Conservation (phyloP, 2,113 vertebrate genomes). For the Sterrhoptilus dennistouni region DNA sequence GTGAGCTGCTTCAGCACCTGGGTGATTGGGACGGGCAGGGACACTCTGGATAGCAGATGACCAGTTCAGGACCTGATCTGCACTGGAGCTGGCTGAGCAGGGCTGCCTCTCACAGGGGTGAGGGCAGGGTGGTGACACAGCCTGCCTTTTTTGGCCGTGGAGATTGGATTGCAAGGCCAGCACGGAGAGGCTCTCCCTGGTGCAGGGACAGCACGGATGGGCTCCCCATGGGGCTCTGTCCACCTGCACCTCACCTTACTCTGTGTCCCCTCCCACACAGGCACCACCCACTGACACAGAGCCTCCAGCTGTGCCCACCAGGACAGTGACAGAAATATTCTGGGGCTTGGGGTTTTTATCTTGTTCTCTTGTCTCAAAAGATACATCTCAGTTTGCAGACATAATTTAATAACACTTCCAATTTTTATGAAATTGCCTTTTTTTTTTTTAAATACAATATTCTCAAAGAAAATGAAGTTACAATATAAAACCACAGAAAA, state of each 20-base stretch:
- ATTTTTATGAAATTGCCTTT: slow-evolving; percentile 38
- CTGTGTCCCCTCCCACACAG: neutral
- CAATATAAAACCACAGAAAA: slow-evolving; percentile 58
- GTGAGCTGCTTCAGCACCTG: neutral
- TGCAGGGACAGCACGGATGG: neutral
- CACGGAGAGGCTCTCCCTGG: neutral
- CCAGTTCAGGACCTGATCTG: too few species aligned
- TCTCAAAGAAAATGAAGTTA: slow-evolving; percentile 40
- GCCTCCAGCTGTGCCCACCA: neutral
- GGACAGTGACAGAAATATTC: neutral
- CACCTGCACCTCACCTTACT: accelerated
- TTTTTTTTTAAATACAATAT: slow-evolving; percentile 49
- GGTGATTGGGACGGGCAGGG: neutral
- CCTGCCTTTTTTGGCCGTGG: accelerated
- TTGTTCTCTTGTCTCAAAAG: neutral
- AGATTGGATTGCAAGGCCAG: accelerated
- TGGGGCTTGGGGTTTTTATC: neutral
- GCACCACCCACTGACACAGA: neutral
- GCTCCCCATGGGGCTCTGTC: neutral
- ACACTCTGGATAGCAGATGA: accelerated
- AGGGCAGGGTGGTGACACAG: accelerated
- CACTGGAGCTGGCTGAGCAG: neutral
- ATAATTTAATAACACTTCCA: slow-evolving; percentile 15
- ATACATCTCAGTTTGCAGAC: neutral
- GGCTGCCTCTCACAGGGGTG: accelerated